phyloP scores from a whole-genome alignment of 2,797 vertebrate genomes.

The Brotula barbata region DNA sequence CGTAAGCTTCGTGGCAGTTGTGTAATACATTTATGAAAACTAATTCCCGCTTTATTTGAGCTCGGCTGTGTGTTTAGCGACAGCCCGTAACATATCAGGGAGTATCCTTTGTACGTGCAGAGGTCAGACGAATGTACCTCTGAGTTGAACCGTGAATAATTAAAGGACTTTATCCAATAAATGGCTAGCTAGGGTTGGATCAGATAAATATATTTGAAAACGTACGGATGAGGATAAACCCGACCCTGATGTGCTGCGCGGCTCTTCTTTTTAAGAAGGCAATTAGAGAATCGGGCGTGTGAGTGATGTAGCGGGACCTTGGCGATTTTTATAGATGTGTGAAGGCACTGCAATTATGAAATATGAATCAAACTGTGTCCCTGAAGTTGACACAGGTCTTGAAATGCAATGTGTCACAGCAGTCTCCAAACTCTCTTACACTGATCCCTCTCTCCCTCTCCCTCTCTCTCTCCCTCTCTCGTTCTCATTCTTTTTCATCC shows the following conservation, averaged over 20 bases:
- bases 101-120: not conserved
- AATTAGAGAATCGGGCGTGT: conserved; percentile 22
- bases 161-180: conserved; percentile 3
- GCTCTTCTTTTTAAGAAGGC: conserved; percentile 12
- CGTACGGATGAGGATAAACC: conserved; percentile 13
- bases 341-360: conserved; percentile 30
- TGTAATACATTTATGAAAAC: conserved; percentile 18
- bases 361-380: conserved; percentile 34
- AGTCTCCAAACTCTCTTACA: too few species aligned
- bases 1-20: conserved; percentile 19
- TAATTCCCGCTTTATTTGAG: conserved; percentile 1
- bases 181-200: not conserved
- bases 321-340: conserved; percentile 26
- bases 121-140: conserved; percentile 2
- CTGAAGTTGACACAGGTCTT: conserved; percentile 21
- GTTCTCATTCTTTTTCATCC: conserved; percentile 1
- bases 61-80: not conserved
- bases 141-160: not conserved
- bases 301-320: conserved; percentile 14
- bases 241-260: not conserved
- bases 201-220: conserved; percentile 26
- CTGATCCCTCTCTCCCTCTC: conserved; percentile 1
- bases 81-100: not conserved
- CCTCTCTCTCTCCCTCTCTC: conserved; percentile 12
- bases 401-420: conserved; percentile 11